Evolutionary conservation across 1,140 invertebrate species (phyloP).

Genomic region (Pseudobourletiella spinata): DNA sequence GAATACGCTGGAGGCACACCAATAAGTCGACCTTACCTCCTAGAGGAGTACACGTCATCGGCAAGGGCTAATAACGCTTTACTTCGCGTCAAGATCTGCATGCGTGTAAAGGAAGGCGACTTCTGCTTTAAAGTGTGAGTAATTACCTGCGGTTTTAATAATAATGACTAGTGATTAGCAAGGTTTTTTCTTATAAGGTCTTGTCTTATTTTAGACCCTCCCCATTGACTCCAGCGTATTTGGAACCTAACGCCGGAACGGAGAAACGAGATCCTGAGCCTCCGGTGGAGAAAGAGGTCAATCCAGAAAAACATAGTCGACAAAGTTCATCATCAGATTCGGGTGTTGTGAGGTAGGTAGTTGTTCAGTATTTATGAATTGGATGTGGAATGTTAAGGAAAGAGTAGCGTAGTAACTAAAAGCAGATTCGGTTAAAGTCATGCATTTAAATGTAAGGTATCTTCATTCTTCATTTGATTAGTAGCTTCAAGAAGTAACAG

Average conservation of each 20-base stretch:
- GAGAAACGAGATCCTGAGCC: slow-evolving; percentile 27
- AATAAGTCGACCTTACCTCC: slow-evolving; percentile 68
- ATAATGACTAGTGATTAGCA: background rate
- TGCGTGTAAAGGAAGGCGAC: slow-evolving; percentile 90
- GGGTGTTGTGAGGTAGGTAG: slow-evolving; percentile 60
- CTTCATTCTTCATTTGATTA: background rate
- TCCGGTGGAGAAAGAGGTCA: slow-evolving; percentile 39
- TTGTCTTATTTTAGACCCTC: slow-evolving; percentile 19
- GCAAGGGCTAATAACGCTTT: slow-evolving; percentile 91
- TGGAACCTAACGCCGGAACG: slow-evolving; percentile 18
- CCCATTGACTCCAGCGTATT: slow-evolving; percentile 27
- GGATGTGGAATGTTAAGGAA: too few relatives aligned
- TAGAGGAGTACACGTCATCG: slow-evolving; percentile 85
- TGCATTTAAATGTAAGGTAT: background rate
- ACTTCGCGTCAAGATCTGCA: slow-evolving; percentile 76
- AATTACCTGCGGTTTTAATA: background rate
- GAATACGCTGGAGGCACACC: slow-evolving; percentile 91
- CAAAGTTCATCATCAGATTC: slow-evolving; percentile 74
- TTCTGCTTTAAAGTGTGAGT: slow-evolving; percentile 96
- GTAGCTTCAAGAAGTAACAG: too few relatives aligned
- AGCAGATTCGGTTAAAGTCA: too few relatives aligned
- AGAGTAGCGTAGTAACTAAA: too few relatives aligned
- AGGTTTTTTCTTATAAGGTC: too few relatives aligned
- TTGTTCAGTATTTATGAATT: too few relatives aligned
- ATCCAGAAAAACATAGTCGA: slow-evolving; percentile 72